Evolutionary conservation across 2,113 vertebrate genomes (phyloP).

Genomic region (Oplegnathus fasciatus): DNA sequence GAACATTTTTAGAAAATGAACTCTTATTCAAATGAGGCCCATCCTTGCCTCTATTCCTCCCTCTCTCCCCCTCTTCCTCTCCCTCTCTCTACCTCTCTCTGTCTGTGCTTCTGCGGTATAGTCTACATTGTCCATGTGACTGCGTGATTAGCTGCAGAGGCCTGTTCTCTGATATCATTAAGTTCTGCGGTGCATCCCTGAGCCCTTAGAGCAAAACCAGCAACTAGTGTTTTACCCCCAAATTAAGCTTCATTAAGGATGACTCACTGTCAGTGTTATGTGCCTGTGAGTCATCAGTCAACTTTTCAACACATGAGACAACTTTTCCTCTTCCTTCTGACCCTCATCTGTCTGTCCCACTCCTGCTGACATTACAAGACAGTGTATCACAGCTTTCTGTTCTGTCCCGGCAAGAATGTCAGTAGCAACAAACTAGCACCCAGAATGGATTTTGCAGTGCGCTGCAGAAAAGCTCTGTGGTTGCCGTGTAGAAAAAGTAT

Average conservation of each 20-base stretch:
- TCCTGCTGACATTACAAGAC: conserved; percentile 35
- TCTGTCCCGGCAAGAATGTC: conserved; percentile 26
- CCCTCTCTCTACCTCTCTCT: neutral
- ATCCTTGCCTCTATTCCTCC: neutral
- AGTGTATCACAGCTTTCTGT: conserved; percentile 43
- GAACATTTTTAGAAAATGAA: conserved; percentile 51
- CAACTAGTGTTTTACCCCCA: conserved; percentile 46
- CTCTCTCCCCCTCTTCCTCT: neutral
- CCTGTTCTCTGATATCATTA: conserved; percentile 57
- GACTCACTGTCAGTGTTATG: conserved; percentile 60
- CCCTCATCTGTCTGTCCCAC: neutral
- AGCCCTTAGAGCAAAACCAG: conserved; percentile 65
- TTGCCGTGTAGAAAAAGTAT: conserved; percentile 52
- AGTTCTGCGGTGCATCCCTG: conserved; percentile 36
- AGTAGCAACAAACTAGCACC: conserved; percentile 42
- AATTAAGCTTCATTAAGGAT: conserved; percentile 70
- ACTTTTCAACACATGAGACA: conserved; percentile 31
- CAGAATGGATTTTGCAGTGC: conserved; percentile 51
- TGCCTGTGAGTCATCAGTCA: conserved; percentile 54
- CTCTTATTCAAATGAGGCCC: conserved; percentile 49
- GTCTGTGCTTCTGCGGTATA: neutral
- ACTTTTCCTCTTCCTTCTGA: conserved; percentile 18
- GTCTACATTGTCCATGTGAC: neutral
- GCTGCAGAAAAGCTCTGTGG: conserved; percentile 54
- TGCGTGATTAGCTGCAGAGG: conserved; percentile 21